Percentiles rank a stretch among this genome's conserved stretches.
These are phyloP conservation scores for Psilopogon haemacephalus DNA, from an alignment of 2,113 vertebrate genomes.

Conservation along the genomic window DNA sequence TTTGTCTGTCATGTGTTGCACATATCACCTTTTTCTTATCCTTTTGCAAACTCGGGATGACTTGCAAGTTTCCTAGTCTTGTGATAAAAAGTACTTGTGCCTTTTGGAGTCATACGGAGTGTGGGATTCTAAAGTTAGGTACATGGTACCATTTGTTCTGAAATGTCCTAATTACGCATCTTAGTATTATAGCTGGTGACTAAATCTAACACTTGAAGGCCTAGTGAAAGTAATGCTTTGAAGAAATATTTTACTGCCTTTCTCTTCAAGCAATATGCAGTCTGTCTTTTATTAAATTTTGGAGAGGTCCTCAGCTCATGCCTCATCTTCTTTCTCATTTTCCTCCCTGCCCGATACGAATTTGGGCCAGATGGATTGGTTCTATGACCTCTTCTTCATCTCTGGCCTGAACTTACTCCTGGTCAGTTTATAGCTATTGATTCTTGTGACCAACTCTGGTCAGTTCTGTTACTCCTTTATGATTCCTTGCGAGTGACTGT, in stretches of 20 bases:
- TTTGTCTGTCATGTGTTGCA: background rate
- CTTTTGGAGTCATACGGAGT: background rate
- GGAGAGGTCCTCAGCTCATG: background rate
- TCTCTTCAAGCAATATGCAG: background rate
- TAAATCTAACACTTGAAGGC: background rate
- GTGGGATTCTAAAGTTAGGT: background rate
- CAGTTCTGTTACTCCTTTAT: background rate
- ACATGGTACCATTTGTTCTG: background rate
- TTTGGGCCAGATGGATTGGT: background rate
- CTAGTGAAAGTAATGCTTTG: background rate
- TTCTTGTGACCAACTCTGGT: background rate
- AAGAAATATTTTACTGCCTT: background rate
- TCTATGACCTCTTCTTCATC: background rate
- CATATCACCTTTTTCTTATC: background rate
- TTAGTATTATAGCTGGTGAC: background rate
- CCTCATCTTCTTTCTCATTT: background rate
- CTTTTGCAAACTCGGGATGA: background rate
- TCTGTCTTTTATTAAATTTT: background rate
- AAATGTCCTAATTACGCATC: background rate
- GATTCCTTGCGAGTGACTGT: too few relatives aligned
- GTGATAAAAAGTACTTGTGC: background rate
- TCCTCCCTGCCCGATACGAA: accelerated
- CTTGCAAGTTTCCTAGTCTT: background rate
- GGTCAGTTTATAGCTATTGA: background rate
- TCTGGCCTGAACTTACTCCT: background rate